These are phyloP conservation scores for Urocyon cinereoargenteus DNA, from an alignment of 2,797 vertebrate species.

Conservation along the genomic window DNA sequence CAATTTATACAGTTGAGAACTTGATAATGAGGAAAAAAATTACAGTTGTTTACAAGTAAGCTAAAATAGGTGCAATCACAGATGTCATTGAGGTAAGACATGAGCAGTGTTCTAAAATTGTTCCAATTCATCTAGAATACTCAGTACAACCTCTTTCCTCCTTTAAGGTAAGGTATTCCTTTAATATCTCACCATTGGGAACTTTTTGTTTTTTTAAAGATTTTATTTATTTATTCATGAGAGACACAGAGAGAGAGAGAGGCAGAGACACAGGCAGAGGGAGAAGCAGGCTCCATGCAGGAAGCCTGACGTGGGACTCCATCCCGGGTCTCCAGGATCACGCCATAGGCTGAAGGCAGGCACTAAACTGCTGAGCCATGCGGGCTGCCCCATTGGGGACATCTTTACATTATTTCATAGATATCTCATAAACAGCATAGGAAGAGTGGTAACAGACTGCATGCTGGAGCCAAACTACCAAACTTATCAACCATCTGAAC, in stretches of 20 bases:
- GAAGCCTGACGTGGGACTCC: too few species aligned
- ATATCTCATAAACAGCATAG: background rate
- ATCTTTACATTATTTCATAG: background rate
- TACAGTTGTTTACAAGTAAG: background rate
- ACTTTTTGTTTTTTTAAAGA: too few species aligned
- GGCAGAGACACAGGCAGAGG: too few species aligned
- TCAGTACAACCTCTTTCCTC: background rate
- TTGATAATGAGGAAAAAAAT: conserved; percentile 65
- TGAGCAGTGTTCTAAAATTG: background rate
- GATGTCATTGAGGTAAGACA: background rate
- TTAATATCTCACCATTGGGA: background rate
- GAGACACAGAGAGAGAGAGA: too few species aligned
- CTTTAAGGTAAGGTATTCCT: background rate
- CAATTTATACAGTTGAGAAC: conserved; percentile 39
- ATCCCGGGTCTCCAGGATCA: too few species aligned
- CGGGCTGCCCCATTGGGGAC: rapidly evolving
- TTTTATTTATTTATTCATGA: too few species aligned
- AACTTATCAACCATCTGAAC: background rate
- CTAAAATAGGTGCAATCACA: background rate
- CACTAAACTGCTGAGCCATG: too few species aligned
- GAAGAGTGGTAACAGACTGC: background rate
- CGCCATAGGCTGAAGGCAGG: too few species aligned
- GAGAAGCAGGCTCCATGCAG: too few species aligned
- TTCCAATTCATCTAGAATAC: background rate
- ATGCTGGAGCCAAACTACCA: background rate